Evolutionary conservation across 2,888 invertebrate genomes (phyloP).

Genomic region (Orthosia gracilis): DNA sequence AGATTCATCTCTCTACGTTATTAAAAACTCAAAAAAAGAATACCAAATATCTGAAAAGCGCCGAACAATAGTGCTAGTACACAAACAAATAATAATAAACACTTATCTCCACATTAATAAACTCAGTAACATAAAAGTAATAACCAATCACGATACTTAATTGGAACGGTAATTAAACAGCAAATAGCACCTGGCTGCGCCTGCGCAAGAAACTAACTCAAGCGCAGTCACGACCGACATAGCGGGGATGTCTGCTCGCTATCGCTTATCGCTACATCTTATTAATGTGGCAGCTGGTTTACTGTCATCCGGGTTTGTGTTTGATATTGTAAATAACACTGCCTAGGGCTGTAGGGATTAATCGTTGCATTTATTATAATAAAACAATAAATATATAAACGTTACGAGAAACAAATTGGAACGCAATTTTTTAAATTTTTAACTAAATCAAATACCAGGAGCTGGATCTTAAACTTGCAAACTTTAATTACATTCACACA

Average conservation of each 20-base stretch:
- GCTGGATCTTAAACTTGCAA: no score
- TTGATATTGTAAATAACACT: slow-evolving; percentile 46
- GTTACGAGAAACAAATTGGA: no score
- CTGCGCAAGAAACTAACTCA: slow-evolving; percentile 39
- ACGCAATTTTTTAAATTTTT: no score
- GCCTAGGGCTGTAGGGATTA: slow-evolving; percentile 16
- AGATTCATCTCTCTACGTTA: no score
- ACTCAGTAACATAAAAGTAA: slow-evolving; percentile 24
- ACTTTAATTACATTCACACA: no score
- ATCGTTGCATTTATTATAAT: no score
- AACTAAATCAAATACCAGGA: no score
- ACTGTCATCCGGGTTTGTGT: slow-evolving; percentile 49
- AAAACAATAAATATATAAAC: no score
- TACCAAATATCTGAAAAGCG: not conserved
- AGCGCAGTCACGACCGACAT: slow-evolving; percentile 50
- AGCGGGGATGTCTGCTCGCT: slow-evolving; percentile 43
- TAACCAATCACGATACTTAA: slow-evolving; percentile 36
- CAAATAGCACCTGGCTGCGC: slow-evolving; percentile 34
- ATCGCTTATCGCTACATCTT: slow-evolving; percentile 60
- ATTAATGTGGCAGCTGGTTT: slow-evolving; percentile 49
- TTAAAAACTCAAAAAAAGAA: not conserved
- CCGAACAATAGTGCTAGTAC: not conserved
- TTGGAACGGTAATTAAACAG: slow-evolving; percentile 39
- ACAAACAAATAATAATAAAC: slow-evolving; percentile 2
- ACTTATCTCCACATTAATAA: slow-evolving; percentile 19